A percentile compares a stretch with the other conserved stretches of the same genome.
Evolutionary conservation across 1,140 invertebrate genomes (phyloP).

Genomic region (Gonioctena quinquepunctata): DNA sequence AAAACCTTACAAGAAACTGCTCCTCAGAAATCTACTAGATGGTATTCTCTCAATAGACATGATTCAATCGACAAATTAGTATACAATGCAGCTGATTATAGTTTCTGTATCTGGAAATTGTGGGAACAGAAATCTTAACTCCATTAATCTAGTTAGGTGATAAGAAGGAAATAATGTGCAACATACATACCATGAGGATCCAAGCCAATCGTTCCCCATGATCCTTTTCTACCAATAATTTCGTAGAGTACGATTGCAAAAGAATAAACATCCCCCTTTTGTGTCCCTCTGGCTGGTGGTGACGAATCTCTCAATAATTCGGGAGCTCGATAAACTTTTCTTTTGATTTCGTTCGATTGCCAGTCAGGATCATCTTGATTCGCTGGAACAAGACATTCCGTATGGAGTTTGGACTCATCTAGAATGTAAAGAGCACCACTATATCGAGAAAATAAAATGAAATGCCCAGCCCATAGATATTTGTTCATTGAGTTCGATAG

Average conservation of each 20-base stretch:
- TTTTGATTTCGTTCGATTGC: constrained; percentile 54
- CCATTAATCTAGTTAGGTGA: not conserved
- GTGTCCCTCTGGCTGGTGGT: constrained; percentile 63
- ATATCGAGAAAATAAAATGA: no score
- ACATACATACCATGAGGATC: constrained; percentile 61
- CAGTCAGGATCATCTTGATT: constrained; percentile 62
- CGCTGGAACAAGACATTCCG: constrained; percentile 43
- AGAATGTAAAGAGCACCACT: no score
- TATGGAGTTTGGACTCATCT: not conserved
- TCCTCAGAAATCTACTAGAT: no score
- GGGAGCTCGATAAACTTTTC: constrained; percentile 70
- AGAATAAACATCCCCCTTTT: constrained; percentile 74
- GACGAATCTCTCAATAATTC: constrained; percentile 66
- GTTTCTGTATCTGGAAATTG: no score
- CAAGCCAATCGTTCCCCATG: constrained; percentile 69
- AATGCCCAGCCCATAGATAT: no score
- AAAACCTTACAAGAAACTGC: no score
- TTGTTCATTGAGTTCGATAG: no score
- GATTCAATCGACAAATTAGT: no score
- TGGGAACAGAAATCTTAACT: no score
- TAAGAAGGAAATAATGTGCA: not conserved
- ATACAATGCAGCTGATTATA: no score
- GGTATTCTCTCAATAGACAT: no score
- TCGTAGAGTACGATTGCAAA: constrained; percentile 75
- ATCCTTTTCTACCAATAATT: constrained; percentile 68